A percentile compares a stretch with the other conserved stretches of the same genome.
These are phyloP conservation scores for Aporrectodea caliginosa DNA, from an alignment of 1,140 invertebrate species.

Conservation along the genomic window DNA sequence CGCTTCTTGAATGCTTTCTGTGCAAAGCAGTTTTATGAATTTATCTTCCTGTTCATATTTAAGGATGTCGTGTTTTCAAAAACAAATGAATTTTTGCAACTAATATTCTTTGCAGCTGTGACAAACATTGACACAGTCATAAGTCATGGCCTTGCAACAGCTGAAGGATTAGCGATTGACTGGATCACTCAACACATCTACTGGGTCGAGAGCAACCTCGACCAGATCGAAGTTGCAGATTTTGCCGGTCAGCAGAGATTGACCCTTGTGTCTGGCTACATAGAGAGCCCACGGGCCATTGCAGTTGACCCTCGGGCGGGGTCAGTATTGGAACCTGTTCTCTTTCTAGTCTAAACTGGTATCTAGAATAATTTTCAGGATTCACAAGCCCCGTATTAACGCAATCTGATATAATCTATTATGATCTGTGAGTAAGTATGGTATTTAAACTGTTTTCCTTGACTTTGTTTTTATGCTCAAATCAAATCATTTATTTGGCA, in stretches of 20 bases:
- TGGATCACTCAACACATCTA: conserved; percentile 97
- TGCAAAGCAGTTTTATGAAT: too few relatives aligned
- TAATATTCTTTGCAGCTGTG: too few relatives aligned
- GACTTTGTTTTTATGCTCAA: too few relatives aligned
- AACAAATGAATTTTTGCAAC: too few relatives aligned
- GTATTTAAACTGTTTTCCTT: too few relatives aligned
- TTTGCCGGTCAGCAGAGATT: conserved; percentile 73
- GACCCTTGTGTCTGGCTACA: conserved; percentile 76
- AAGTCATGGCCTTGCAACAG: conserved; percentile 70
- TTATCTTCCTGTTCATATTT: too few relatives aligned
- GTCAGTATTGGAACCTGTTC: conserved; percentile 43
- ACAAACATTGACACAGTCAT: conserved; percentile 77
- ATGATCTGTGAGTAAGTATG: too few relatives aligned
- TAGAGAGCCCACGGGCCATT: conserved; percentile 80
- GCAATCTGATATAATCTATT: too few relatives aligned
- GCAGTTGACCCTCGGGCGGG: conserved; percentile 76
- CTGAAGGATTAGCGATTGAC: conserved; percentile 91
- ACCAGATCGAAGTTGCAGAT: conserved; percentile 84
- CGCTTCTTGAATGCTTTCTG: too few relatives aligned
- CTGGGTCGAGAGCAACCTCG: conserved; percentile 83
- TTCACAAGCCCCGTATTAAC: too few relatives aligned
- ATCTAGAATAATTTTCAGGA: neutral
- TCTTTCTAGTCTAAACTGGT: neutral
- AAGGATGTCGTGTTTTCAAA: too few relatives aligned
- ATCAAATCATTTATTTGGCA: too few relatives aligned